Evolutionary conservation across 2,797 vertebrate genomes (phyloP), one percentile per base, ranked within the genome.

Genomic region (Centropyge bicolor): DNA sequence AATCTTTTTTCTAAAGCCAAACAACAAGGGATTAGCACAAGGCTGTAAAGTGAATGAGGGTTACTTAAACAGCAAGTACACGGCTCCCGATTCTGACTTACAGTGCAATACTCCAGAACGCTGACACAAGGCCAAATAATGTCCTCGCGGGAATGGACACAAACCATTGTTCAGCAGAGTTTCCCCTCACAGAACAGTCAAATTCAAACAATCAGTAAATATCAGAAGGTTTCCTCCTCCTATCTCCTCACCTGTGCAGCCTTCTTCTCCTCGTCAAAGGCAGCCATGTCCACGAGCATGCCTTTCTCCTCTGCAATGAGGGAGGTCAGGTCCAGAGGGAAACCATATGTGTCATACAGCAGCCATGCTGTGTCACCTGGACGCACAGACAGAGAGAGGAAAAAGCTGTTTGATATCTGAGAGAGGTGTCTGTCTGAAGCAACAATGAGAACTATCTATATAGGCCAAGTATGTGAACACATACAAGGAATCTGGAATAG

Each of bases 301-400:
- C 98, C 98, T 36, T 98, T 97, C 93, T 99, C 98, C 91, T 99
- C 98, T 0, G 98, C 98, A 54, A 99, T 99, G 68, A 99, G 95
- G 17, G 96, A 97, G 0, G 98, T 99, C 84, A 99, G 96, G 91
- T 99, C 98, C 87, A 96, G 96, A 14, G 98, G 98, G 90, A 99
- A 99, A 0, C 98, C 98, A 0, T 99, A 99, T 0, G 98, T 99
- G 93, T 99, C 98, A 1, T 99, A 99, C 24, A 99, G 84, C 73
- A 99, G 91, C 98, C 98, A 99, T 4, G 98, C 98, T 0, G 98
- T 99, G 86, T 99, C 98, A 36, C 98, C 98, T 99, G 69, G 31
- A 86, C 0, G 40, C 13, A 71, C 8, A 54, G 1, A 80, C 17
- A 48, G 2, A 71, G 38, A 40, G 9, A 70, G 48, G 62, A 19